Evolutionary conservation across 2,888 invertebrate genomes (phyloP).

Genomic region (Eupithecia tripunctaria): DNA sequence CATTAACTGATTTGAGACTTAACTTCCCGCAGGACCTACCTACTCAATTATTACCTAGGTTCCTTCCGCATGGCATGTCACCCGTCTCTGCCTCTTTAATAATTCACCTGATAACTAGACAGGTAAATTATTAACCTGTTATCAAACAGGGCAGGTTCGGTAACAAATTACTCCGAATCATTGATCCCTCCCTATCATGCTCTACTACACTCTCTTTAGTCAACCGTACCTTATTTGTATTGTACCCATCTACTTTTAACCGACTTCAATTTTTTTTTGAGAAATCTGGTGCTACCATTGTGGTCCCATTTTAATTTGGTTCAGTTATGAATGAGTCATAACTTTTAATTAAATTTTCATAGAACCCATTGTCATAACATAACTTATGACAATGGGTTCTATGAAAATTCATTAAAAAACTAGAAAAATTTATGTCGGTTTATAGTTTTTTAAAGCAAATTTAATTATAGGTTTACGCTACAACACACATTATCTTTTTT

Average conservation of each 20-base stretch:
- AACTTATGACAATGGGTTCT: too few species aligned
- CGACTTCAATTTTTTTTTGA: too few species aligned
- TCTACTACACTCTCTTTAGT: neutral
- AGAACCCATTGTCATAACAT: too few species aligned
- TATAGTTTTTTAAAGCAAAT: too few species aligned
- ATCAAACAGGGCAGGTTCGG: neutral
- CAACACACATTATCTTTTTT: neutral
- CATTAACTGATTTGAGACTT: neutral
- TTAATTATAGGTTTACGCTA: too few species aligned
- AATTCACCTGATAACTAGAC: neutral
- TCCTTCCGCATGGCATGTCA: neutral
- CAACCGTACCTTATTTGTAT: neutral
- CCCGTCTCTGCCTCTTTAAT: neutral
- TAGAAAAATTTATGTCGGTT: too few species aligned
- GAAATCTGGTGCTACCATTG: too few species aligned
- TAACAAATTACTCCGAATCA: neutral
- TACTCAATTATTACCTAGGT: too few species aligned
- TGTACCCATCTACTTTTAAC: neutral
- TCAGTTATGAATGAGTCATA: too few species aligned
- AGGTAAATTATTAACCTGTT: neutral
- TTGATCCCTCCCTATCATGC: neutral
- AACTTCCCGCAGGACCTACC: neutral
- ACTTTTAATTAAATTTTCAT: too few species aligned
- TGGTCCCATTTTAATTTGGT: too few species aligned
- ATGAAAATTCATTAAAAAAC: too few species aligned